Conservation (phyloP, 35 echinoderm and acorn worm species). For the Ptychodera flava region DNA sequence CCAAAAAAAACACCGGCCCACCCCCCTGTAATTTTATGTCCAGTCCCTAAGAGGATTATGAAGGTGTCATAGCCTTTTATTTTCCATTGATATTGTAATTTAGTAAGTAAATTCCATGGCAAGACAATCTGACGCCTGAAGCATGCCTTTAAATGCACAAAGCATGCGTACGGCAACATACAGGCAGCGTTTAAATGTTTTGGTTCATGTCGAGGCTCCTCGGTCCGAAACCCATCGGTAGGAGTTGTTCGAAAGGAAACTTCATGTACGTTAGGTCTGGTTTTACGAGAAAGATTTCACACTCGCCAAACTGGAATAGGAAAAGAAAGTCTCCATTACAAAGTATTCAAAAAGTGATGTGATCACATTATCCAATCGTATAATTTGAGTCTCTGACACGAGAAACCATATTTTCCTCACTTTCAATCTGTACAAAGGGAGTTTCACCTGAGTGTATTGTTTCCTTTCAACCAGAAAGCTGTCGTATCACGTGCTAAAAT, state of each 20-base stretch:
- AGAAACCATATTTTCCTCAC: too few relatives aligned
- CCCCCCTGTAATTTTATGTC: too few relatives aligned
- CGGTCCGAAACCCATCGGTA: not conserved
- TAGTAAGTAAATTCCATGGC: too few relatives aligned
- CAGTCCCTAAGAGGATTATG: too few relatives aligned
- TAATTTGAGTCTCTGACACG: not conserved
- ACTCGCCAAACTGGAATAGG: not conserved
- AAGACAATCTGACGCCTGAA: too few relatives aligned
- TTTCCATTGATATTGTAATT: too few relatives aligned
- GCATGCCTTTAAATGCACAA: too few relatives aligned
- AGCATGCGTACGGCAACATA: too few relatives aligned
- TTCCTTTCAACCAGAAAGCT: not conserved
- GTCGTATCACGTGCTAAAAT: not conserved
- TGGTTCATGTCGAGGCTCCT: not conserved
- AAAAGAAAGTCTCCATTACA: not conserved
- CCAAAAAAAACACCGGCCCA: too few relatives aligned
- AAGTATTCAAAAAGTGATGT: not conserved
- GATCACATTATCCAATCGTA: too few relatives aligned
- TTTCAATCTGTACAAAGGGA: not conserved
- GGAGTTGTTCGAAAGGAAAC: not conserved
- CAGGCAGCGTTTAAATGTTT: too few relatives aligned
- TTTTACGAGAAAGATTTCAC: not conserved
- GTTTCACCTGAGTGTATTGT: not conserved
- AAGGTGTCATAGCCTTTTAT: too few relatives aligned
- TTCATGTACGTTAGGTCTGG: constrained; percentile 2